Evolutionary conservation across 2,888 invertebrate species (phyloP).

Genomic region (Silvanus unidentatus): DNA sequence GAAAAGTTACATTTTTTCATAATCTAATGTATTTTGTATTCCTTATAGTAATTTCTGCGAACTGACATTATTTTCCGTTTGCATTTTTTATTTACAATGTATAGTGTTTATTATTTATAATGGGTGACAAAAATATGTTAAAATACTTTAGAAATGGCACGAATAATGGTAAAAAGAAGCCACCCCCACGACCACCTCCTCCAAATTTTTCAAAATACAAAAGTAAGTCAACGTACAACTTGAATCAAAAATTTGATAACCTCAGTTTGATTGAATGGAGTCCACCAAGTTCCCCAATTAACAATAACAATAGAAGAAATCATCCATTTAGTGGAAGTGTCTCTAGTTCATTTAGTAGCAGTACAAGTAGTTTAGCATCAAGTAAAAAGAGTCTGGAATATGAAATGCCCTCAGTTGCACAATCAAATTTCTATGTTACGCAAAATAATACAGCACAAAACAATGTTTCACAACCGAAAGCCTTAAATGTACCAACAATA

Average conservation of each 20-base stretch:
- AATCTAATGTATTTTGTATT: too few relatives aligned
- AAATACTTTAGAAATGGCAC: too few relatives aligned
- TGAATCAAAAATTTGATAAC: conserved; percentile 34
- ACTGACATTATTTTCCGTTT: too few relatives aligned
- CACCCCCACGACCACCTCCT: conserved; percentile 68
- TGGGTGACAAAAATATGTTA: not conserved
- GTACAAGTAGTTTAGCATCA: conserved; percentile 52
- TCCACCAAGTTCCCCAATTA: conserved; percentile 46
- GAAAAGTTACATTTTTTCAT: too few relatives aligned
- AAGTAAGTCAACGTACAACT: conserved; percentile 40
- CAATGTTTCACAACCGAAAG: not conserved
- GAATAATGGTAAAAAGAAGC: conserved; percentile 56
- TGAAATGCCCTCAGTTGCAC: conserved; percentile 33
- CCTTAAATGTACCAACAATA: conserved; percentile 22
- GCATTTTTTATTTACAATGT: too few relatives aligned
- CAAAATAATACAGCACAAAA: not conserved
- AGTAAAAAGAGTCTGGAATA: conserved; percentile 81
- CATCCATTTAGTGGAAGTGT: conserved; percentile 40
- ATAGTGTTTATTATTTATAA: too few relatives aligned
- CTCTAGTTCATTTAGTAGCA: conserved; percentile 43
- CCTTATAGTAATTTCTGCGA: too few relatives aligned
- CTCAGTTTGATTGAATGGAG: conserved; percentile 48
- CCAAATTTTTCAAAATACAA: conserved; percentile 48
- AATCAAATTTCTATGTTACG: conserved; percentile 9
- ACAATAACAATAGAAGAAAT: conserved; percentile 41